Conservation (phyloP, 2,797 vertebrate species). For the Cryptoblepharus egeriae region DNA sequence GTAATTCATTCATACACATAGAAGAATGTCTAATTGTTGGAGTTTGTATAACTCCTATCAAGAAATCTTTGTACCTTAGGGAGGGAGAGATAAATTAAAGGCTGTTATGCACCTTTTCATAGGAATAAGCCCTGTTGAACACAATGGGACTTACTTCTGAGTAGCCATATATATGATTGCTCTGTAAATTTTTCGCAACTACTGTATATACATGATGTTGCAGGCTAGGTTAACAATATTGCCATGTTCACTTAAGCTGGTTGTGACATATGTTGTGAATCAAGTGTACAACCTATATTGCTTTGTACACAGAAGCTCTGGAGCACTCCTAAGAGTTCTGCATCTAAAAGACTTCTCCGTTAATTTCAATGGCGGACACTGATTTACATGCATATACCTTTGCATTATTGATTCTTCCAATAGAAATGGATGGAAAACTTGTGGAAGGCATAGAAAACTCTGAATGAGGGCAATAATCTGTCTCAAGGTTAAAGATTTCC, state of each 20-base stretch:
- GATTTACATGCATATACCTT: background rate
- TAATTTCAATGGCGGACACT: background rate
- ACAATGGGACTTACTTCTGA: too few relatives aligned
- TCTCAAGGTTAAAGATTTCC: background rate
- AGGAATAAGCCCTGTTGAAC: too few relatives aligned
- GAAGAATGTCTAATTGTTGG: too few relatives aligned
- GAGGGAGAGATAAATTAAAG: too few relatives aligned
- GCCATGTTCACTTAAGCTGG: background rate
- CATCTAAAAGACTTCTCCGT: background rate
- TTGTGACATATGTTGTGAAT: background rate
- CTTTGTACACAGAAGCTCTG: too few relatives aligned
- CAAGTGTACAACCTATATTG: background rate
- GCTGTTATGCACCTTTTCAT: too few relatives aligned
- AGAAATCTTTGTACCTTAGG: too few relatives aligned
- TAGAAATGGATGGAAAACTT: background rate
- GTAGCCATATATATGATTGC: too few relatives aligned
- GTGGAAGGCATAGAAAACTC: background rate
- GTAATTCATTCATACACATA: too few relatives aligned
- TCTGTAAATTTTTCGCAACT: background rate
- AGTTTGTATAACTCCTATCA: too few relatives aligned
- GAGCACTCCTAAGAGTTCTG: too few relatives aligned
- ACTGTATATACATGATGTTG: too few relatives aligned
- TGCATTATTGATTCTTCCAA: background rate
- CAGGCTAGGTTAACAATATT: background rate
- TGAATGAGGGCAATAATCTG: background rate